Conservation (phyloP, 2,113 vertebrate species). For the Serinus canaria region DNA sequence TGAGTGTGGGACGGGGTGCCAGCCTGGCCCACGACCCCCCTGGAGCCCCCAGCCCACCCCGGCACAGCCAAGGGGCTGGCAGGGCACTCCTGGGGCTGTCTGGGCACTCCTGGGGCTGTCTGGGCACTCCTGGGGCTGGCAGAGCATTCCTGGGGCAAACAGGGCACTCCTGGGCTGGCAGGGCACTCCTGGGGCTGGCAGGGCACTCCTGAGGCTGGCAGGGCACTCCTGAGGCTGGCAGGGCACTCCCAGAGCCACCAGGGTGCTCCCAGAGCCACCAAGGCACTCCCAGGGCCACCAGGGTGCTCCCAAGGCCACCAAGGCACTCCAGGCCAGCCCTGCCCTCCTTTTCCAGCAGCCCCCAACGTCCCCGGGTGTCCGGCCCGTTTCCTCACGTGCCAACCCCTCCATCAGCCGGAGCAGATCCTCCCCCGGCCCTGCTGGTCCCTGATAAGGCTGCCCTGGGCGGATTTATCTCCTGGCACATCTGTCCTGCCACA, state of each 20-base stretch:
- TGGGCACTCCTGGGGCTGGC: rapidly evolving
- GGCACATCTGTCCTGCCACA: background rate
- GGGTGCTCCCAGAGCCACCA: too few relatives aligned
- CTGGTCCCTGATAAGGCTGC: background rate
- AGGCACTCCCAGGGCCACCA: too few relatives aligned
- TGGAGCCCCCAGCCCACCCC: background rate
- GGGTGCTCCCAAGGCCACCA: background rate
- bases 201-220: too few relatives aligned
- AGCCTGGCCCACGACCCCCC: background rate
- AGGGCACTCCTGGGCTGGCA: too few relatives aligned
- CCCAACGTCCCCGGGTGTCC: rapidly evolving
- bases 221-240: too few relatives aligned
- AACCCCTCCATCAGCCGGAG: background rate
- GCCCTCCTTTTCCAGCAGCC: background rate
- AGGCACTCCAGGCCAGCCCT: background rate
- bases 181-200: rapidly evolving
- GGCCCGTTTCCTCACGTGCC: rapidly evolving
- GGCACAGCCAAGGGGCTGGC: background rate
- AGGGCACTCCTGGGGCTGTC: rapidly evolving
- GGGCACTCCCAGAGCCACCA: too few relatives aligned
- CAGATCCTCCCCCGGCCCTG: background rate
- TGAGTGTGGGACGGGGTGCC: background rate
- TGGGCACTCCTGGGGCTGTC: too few relatives aligned
- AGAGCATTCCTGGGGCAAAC: too few relatives aligned
- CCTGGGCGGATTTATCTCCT: background rate